Evolutionary conservation across 2,797 vertebrate genomes (phyloP).

Genomic region (Pseudotriccus pelzelni): DNA sequence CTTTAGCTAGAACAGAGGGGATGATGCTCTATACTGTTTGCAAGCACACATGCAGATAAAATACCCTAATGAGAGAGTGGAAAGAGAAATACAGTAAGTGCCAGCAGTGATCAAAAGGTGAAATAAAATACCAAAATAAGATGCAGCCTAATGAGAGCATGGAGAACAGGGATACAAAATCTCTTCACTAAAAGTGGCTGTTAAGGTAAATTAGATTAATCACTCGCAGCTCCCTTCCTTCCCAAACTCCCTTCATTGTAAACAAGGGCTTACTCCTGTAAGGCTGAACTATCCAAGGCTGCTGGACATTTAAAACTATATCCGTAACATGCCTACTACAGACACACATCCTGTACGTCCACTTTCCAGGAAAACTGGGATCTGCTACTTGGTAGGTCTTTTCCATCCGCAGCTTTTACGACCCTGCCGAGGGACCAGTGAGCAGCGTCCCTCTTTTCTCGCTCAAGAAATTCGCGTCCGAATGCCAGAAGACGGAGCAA

Average conservation of each 20-base stretch:
- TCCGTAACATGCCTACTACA: not conserved
- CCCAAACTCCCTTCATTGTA: not conserved
- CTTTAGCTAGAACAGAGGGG: constrained; percentile 18
- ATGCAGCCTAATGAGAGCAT: constrained; percentile 24
- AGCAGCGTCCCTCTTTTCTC: not conserved
- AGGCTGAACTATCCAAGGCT: not conserved
- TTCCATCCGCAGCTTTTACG: constrained; percentile 35
- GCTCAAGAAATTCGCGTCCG: not conserved
- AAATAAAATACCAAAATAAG: constrained; percentile 48
- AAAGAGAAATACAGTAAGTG: constrained; percentile 17
- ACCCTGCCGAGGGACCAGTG: not conserved
- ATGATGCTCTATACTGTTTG: not conserved
- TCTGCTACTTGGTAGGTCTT: constrained; percentile 49
- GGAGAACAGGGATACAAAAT: not conserved
- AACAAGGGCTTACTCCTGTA: constrained; percentile 6
- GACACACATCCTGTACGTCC: not conserved
- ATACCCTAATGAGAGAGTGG: constrained; percentile 45
- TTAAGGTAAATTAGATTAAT: constrained; percentile 62
- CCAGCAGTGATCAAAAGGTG: constrained; percentile 55
- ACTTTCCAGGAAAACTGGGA: constrained; percentile 30
- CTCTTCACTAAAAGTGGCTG: constrained; percentile 32
- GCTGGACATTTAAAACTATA: constrained; percentile 28
- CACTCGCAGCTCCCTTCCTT: constrained; percentile 9
- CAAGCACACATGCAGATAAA: constrained; percentile 32
- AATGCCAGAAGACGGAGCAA: not conserved